Percentiles rank a stretch among this genome's conserved stretches.
These are phyloP conservation scores for Heliconius himera DNA, from an alignment of 1,140 invertebrate species.

Conservation along the genomic window DNA sequence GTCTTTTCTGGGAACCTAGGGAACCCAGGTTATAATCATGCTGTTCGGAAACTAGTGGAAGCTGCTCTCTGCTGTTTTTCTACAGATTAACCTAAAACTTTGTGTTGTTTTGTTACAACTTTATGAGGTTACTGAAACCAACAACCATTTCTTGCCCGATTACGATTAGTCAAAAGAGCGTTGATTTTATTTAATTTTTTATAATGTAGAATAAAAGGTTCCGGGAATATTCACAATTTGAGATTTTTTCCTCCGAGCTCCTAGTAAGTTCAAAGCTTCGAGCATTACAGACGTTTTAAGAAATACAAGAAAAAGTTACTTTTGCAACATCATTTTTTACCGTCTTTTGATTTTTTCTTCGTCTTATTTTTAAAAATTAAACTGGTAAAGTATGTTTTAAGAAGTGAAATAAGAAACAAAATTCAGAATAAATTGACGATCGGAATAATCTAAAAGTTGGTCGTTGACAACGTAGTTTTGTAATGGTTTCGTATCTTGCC, in stretches of 20 bases:
- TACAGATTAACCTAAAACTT: no score
- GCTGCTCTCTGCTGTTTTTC: no score
- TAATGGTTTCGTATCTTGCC: no score
- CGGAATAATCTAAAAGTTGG: background rate
- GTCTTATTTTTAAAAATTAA: background rate
- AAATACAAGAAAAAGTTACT: slow-evolving; percentile 3
- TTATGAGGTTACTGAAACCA: background rate
- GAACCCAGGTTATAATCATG: no score
- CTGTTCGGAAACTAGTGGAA: no score
- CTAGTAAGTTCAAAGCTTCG: background rate
- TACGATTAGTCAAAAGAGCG: background rate
- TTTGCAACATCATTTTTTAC: slow-evolving; percentile 3
- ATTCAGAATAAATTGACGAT: background rate
- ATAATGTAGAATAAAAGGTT: background rate
- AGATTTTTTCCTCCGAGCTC: background rate
- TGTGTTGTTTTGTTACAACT: no score
- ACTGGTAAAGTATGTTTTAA: background rate
- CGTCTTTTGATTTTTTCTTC: background rate
- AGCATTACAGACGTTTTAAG: slow-evolving; percentile 9
- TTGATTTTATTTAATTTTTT: background rate
- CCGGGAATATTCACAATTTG: background rate
- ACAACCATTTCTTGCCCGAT: background rate
- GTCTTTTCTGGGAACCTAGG: no score
- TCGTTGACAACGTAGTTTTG: background rate
- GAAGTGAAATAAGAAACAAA: background rate